Evolutionary conservation across 2,797 vertebrate species (phyloP).

Genomic region (Pipistrellus pipistrellus): DNA sequence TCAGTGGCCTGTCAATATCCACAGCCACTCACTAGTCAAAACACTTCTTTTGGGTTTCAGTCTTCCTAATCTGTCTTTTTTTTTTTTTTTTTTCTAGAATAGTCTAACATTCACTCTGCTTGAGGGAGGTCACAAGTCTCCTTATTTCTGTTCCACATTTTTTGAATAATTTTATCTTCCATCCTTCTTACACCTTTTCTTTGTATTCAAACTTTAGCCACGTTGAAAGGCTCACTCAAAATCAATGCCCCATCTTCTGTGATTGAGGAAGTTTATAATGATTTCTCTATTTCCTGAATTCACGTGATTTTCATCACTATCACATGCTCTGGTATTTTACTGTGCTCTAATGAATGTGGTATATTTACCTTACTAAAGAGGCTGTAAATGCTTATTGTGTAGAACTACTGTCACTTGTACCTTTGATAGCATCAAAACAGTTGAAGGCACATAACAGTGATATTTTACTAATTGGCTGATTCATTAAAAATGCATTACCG

Average conservation of each 20-base stretch:
- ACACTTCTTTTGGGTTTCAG: conserved; percentile 45
- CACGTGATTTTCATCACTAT: neutral
- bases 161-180: neutral
- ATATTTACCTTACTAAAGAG: neutral
- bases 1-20: conserved; percentile 48
- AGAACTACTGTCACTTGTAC: neutral
- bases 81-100: neutral
- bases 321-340: neutral
- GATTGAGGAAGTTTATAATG: neutral
- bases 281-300: conserved; percentile 7
- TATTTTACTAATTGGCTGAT: conserved; percentile 3
- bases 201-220: conserved; percentile 11
- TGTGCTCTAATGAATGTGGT: neutral
- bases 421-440: neutral
- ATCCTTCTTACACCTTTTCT: neutral
- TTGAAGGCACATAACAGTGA: neutral
- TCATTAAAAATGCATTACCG: neutral
- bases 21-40: conserved; percentile 25
- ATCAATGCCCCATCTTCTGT: neutral
- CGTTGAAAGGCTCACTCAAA: neutral
- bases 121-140: neutral
- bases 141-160: neutral
- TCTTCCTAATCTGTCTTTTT: conserved; percentile 31
- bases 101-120: neutral
- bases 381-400: neutral